Conservation (phyloP, 2,888 invertebrate species). For the Scelioninae gen. 2 region DNA sequence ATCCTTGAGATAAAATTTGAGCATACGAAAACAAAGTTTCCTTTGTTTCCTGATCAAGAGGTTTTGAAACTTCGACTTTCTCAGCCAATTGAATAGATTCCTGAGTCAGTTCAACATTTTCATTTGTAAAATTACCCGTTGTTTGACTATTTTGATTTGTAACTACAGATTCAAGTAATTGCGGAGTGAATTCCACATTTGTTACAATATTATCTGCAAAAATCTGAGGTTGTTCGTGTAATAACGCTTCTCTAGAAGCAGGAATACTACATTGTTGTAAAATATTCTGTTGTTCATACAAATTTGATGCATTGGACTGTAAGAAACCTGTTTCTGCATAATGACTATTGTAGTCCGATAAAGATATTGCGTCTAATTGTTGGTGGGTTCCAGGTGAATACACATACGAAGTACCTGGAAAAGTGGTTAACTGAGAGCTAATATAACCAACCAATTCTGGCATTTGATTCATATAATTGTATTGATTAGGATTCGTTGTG, state of each 20-base stretch:
- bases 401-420: constrained; percentile 71
- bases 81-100: constrained; percentile 10
- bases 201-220: constrained; percentile 29
- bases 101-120: neutral
- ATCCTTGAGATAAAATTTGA: constrained; percentile 82
- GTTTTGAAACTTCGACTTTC: constrained; percentile 13
- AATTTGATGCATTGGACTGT: constrained; percentile 54
- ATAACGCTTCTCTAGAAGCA: constrained; percentile 25
- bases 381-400: constrained; percentile 66
- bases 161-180: constrained; percentile 18
- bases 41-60: constrained; percentile 56
- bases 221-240: constrained; percentile 26
- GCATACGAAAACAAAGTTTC: constrained; percentile 80
- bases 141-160: constrained; percentile 7
- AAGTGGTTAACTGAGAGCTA: constrained; percentile 76
- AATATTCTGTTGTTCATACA: constrained; percentile 62
- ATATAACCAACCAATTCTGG: constrained; percentile 77
- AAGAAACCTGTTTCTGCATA: constrained; percentile 69
- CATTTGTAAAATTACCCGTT: constrained; percentile 16
- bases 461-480: constrained; percentile 76
- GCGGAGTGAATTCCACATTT: constrained; percentile 18
- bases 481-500: constrained; percentile 60
- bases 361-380: constrained; percentile 62
- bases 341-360: constrained; percentile 64
- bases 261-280: constrained; percentile 54